Percentiles rank a stretch among this genome's conserved stretches.
These are phyloP conservation scores for Vandiemenella viatica DNA, from an alignment of 2,888 invertebrate species.

Conservation along the genomic window DNA sequence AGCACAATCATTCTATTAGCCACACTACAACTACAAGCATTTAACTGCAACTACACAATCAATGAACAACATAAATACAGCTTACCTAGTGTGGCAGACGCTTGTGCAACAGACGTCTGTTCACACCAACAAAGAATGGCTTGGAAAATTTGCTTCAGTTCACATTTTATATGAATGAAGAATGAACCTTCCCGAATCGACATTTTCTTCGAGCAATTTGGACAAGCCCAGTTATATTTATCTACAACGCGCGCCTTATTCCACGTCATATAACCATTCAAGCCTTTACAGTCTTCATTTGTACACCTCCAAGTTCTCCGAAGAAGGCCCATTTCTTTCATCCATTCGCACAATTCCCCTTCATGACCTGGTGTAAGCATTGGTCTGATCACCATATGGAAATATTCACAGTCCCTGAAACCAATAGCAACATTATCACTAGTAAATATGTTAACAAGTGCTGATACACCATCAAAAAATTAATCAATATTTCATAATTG, in stretches of 20 bases:
- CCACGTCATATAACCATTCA: constrained; percentile 29
- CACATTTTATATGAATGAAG: constrained; percentile 45
- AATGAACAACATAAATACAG: no score
- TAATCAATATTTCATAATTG: no score
- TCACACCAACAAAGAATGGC: constrained; percentile 50
- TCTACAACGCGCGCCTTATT: constrained; percentile 33
- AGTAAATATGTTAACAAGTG: no score
- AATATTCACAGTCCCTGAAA: constrained; percentile 29
- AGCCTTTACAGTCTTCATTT: constrained; percentile 28
- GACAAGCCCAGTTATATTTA: constrained; percentile 36
- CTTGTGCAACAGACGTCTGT: constrained; percentile 35
- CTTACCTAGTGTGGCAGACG: constrained; percentile 42
- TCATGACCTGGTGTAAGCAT: constrained; percentile 36
- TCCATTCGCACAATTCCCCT: constrained; percentile 35
- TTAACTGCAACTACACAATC: no score
- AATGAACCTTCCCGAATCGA: constrained; percentile 39
- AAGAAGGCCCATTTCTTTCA: constrained; percentile 35
- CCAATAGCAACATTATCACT: no score
- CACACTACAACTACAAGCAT: no score
- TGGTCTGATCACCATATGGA: constrained; percentile 32
- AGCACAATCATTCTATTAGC: no score
- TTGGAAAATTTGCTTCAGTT: constrained; percentile 41
- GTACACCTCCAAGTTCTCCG: constrained; percentile 28
- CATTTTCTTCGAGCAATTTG: constrained; percentile 28
- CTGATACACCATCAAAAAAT: no score